phyloP scores from a whole-genome alignment of 2,888 invertebrate genomes.

The Rhogogaster chlorosoma region DNA sequence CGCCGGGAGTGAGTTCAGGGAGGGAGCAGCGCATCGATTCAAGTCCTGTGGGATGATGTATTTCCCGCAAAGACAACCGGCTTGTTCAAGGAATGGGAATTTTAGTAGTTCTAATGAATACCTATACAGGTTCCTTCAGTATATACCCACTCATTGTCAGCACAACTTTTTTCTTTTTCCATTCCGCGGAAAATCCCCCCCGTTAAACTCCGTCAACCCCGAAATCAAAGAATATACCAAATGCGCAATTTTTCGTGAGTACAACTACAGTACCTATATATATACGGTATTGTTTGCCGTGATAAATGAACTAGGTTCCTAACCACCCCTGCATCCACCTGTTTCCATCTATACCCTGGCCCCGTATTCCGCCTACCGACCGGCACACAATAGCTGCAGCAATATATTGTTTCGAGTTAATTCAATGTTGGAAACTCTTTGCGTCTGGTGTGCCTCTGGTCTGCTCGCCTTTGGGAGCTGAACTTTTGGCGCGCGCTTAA shows the following conservation, averaged over 20 bases:
- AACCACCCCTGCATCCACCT: neutral
- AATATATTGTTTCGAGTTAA: constrained; percentile 40
- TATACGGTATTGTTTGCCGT: neutral
- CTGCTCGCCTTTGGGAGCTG: constrained; percentile 21
- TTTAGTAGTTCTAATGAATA: neutral
- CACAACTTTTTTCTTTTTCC: neutral
- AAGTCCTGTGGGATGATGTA: neutral
- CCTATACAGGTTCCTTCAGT: neutral
- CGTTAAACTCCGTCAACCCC: too few species aligned
- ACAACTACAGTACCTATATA: neutral
- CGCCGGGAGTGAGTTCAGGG: neutral
- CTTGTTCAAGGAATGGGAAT: neutral
- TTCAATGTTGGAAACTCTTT: constrained; percentile 36
- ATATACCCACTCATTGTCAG: too few species aligned
- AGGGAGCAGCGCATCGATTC: neutral
- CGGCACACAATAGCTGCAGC: constrained; percentile 19
- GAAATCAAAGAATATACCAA: neutral
- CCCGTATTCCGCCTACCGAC: constrained; percentile 3
- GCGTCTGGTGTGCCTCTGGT: constrained; percentile 32
- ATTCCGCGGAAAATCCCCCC: neutral
- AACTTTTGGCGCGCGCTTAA: constrained; percentile 5
- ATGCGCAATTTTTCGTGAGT: neutral
- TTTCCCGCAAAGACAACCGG: neutral
- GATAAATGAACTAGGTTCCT: constrained; percentile 32
- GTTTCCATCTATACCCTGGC: neutral